Percentiles rank a stretch among this genome's conserved stretches.
These are phyloP conservation scores for Lampris incognitus DNA, from an alignment of 2,113 vertebrate species.

Conservation along the genomic window DNA sequence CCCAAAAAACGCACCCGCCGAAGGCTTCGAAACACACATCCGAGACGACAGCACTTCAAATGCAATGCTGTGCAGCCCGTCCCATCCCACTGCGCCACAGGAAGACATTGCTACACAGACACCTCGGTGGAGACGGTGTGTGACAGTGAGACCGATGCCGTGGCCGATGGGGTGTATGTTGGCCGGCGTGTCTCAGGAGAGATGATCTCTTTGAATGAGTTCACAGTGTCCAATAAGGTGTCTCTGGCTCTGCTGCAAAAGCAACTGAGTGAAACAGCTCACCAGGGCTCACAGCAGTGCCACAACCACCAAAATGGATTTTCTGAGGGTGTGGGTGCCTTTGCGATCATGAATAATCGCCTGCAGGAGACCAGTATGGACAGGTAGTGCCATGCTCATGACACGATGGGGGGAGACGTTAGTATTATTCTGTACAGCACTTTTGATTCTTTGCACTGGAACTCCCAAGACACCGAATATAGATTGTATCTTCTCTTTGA, in stretches of 20 bases:
- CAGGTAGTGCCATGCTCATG: conserved; percentile 62
- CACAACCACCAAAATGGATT: conserved; percentile 80
- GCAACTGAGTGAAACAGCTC: conserved; percentile 83
- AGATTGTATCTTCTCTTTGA: background rate
- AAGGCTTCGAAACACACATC: conserved; percentile 50
- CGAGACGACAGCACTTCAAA: conserved; percentile 64
- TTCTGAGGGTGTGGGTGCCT: conserved; percentile 81
- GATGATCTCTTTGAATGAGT: conserved; percentile 85
- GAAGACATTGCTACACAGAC: conserved; percentile 64
- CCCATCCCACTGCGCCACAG: conserved; percentile 44
- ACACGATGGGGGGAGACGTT: background rate
- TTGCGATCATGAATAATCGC: conserved; percentile 84
- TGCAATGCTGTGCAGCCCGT: conserved; percentile 79
- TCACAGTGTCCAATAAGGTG: conserved; percentile 81
- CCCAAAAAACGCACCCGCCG: conserved; percentile 44
- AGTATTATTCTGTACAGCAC: background rate
- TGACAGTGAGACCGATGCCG: conserved; percentile 81
- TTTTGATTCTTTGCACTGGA: conserved; percentile 13
- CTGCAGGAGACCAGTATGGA: conserved; percentile 84
- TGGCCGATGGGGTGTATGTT: conserved; percentile 62
- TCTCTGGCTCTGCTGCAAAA: conserved; percentile 85
- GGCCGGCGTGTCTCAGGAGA: conserved; percentile 82
- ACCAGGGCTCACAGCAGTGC: conserved; percentile 79
- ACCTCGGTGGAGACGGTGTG: conserved; percentile 83
- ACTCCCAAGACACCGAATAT: background rate